Evolutionary conservation across 1,140 invertebrate genomes (phyloP).

Genomic region (Dolichoris vasculosae): DNA sequence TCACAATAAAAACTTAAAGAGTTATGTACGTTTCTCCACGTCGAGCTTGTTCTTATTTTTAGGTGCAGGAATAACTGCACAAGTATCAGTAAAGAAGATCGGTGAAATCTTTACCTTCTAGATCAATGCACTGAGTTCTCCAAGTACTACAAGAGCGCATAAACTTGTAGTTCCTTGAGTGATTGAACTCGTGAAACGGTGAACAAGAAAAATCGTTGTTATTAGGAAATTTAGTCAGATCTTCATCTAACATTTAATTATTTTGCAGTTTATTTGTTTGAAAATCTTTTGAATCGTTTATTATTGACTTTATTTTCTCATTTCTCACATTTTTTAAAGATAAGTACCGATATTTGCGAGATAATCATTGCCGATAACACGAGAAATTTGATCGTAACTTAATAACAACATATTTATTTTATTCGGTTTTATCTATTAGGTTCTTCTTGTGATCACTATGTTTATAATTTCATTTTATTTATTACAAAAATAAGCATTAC

Average conservation of each 20-base stretch:
- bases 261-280: neutral
- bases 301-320: neutral
- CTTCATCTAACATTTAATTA: neutral
- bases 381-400: no score
- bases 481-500: no score
- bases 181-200: neutral
- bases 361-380: no score
- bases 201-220: neutral
- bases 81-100: constrained; percentile 9
- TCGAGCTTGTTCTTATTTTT: constrained; percentile 10
- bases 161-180: neutral
- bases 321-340: neutral
- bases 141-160: neutral
- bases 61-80: neutral
- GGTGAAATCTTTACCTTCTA: neutral
- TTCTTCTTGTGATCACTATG: no score
- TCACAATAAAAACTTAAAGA: neutral
- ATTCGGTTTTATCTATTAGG: no score
- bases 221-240: neutral
- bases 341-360: no score
- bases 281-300: neutral
- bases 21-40: neutral
- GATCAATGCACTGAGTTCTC: neutral
- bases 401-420: no score
- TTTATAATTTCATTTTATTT: no score